Evolutionary conservation across 2,888 invertebrate genomes (phyloP).

Genomic region (Diabrotica balteata): DNA sequence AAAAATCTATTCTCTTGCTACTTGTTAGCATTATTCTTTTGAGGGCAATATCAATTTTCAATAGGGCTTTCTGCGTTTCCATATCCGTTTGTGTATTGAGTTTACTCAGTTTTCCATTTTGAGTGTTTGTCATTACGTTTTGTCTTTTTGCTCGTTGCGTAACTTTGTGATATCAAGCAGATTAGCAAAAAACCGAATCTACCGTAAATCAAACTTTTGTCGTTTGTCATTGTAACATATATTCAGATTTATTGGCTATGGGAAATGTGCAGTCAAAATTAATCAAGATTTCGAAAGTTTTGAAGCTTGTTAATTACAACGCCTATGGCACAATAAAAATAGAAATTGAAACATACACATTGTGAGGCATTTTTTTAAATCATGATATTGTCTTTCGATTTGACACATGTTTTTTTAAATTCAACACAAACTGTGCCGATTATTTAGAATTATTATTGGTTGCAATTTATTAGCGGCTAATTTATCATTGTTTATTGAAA

Average conservation of each 20-base stretch:
- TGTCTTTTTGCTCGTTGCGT: constrained; percentile 1
- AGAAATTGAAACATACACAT: no score
- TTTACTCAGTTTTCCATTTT: constrained; percentile 14
- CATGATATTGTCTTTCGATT: no score
- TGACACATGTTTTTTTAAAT: no score
- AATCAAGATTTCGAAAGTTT: neutral
- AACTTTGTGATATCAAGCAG: constrained; percentile 13
- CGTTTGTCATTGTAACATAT: constrained; percentile 10
- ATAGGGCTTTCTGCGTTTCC: neutral
- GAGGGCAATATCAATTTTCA: neutral
- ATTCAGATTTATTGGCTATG: constrained; percentile 10
- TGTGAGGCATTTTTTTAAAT: no score
- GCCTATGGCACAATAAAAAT: no score
- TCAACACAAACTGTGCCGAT: no score
- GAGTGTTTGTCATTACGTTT: constrained; percentile 3
- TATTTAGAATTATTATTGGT: no score
- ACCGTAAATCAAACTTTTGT: constrained; percentile 25
- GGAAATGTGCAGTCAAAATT: neutral
- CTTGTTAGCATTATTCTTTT: neutral
- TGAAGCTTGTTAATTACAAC: no score
- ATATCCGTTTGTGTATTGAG: constrained; percentile 6
- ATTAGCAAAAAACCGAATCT: constrained; percentile 23
- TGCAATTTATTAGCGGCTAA: no score
- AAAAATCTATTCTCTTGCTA: no score
- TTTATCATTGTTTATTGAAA: no score